These are phyloP conservation scores for Pseudotriccus pelzelni DNA, from an alignment of 2,797 vertebrate genomes.

Conservation along the genomic window DNA sequence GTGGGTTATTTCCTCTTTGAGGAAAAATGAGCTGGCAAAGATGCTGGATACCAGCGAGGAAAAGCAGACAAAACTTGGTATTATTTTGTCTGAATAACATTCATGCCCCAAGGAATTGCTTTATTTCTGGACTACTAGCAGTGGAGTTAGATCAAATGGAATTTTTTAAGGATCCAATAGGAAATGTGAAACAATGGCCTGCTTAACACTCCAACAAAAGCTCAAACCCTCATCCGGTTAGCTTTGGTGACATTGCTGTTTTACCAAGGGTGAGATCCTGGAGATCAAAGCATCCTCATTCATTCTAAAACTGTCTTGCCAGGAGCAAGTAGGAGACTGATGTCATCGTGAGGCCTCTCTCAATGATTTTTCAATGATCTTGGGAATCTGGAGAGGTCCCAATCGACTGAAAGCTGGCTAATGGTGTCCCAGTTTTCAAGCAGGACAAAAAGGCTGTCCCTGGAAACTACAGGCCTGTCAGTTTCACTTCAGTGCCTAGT, in stretches of 20 bases:
- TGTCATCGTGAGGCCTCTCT: not conserved
- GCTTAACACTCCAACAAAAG: not conserved
- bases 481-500: not conserved
- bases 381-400: not conserved
- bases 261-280: not conserved
- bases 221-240: not conserved
- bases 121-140: conserved; percentile 24
- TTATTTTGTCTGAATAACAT: conserved; percentile 28
- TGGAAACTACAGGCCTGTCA: not conserved
- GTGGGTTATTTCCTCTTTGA: conserved; percentile 35
- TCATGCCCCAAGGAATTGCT: conserved; percentile 17
- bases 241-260: not conserved
- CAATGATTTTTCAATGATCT: not conserved
- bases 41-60: not conserved
- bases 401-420: not conserved
- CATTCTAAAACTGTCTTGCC: not conserved
- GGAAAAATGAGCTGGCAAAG: conserved; percentile 41
- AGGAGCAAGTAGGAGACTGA: not conserved
- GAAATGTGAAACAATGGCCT: conserved; percentile 33
- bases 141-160: conserved; percentile 31
- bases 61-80: conserved; percentile 30
- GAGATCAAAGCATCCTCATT: not conserved
- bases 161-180: conserved; percentile 29
- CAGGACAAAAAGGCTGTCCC: not conserved
- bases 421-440: not conserved